phyloP scores from a whole-genome alignment of 2,113 vertebrate genomes.

The Xiphophorus couchianus region DNA sequence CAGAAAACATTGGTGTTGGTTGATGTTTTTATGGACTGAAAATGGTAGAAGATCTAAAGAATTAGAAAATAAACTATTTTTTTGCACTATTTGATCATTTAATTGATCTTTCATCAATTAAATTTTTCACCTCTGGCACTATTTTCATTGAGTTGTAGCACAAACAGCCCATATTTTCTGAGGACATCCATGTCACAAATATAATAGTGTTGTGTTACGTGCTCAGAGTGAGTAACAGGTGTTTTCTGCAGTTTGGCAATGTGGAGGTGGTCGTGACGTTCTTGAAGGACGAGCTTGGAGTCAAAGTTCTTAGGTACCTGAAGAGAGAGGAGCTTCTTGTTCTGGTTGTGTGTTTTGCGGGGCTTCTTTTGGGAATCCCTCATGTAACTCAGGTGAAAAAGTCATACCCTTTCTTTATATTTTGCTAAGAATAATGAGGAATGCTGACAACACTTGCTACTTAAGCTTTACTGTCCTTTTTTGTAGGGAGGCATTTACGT shows the following conservation, averaged over 20 bases:
- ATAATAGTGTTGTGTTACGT: neutral
- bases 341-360: conserved; percentile 63
- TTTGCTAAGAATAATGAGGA: neutral
- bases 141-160: no score
- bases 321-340: conserved; percentile 76
- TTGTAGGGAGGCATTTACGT: conserved; percentile 79
- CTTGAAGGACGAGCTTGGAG: conserved; percentile 76
- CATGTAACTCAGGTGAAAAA: conserved; percentile 69
- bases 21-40: no score
- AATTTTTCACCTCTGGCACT: no score
- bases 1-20: no score
- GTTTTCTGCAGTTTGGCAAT: conserved; percentile 73
- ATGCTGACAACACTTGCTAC: neutral
- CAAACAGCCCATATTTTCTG: neutral
- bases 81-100: no score
- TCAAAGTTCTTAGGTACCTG: conserved; percentile 48
- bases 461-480: neutral
- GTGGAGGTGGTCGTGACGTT: conserved; percentile 77
- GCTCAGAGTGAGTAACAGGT: neutral
- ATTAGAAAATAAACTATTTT: no score
- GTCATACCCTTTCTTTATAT: neutral
- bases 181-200: neutral
- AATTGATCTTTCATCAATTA: no score
- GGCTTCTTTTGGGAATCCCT: conserved; percentile 77
- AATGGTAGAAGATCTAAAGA: no score